These are phyloP conservation scores for Antigone vipio DNA, from an alignment of 2,113 vertebrate species.

Conservation along the genomic window DNA sequence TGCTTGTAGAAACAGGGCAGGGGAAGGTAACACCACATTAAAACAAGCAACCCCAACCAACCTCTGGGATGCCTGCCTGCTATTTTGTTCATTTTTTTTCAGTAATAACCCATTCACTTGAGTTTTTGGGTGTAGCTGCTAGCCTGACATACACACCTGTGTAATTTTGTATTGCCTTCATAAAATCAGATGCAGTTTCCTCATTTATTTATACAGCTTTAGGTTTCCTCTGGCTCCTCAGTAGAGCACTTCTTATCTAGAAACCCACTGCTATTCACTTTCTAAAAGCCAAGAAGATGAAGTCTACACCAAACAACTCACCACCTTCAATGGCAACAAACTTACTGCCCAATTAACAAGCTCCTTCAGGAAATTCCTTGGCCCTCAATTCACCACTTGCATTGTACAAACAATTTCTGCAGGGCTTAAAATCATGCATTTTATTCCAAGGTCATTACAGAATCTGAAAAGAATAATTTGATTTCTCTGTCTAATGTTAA, in stretches of 20 bases:
- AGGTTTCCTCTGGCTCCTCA: not conserved
- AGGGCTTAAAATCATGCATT: not conserved
- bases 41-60: not conserved
- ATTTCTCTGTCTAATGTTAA: conserved; percentile 17
- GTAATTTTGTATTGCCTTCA: not conserved
- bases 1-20: not conserved
- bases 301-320: not conserved
- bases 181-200: not conserved
- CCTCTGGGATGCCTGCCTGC: not conserved
- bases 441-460: conserved; percentile 4
- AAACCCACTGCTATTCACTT: not conserved
- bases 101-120: not conserved
- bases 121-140: not conserved
- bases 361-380: not conserved
- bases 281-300: not conserved
- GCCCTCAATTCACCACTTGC: not conserved
- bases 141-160: accelerated
- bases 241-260: not conserved
- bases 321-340: not conserved
- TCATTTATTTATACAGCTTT: not conserved
- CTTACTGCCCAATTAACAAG: not conserved
- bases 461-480: not conserved
- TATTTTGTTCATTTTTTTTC: not conserved
- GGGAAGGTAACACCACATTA: not conserved
- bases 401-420: not conserved